Evolutionary conservation across 2,113 vertebrate species (phyloP).

Genomic region (Megaptera novaeangliae): DNA sequence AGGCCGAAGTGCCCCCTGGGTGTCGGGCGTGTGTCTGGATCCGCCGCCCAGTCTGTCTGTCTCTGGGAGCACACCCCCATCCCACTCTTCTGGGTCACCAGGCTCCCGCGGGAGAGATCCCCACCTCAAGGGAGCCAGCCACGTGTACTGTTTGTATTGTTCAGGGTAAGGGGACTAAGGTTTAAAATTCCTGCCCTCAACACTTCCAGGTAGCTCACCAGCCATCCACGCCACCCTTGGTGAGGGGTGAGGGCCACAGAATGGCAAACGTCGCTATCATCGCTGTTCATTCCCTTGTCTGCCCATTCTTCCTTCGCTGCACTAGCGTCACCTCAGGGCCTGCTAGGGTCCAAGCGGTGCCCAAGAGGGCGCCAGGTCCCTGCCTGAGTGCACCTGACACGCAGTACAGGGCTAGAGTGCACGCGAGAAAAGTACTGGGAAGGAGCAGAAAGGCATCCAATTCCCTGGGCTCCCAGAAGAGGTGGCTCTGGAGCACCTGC

Average conservation of each 20-base stretch:
- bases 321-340: neutral
- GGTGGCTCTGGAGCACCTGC: neutral
- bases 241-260: neutral
- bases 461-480: neutral
- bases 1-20: neutral
- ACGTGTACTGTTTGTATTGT: too few species aligned
- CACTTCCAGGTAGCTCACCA: neutral
- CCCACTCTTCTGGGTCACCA: neutral
- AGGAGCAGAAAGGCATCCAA: neutral
- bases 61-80: neutral
- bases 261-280: neutral
- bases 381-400: neutral
- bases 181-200: neutral
- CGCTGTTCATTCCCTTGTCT: neutral
- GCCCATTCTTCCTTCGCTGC: neutral
- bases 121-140: neutral
- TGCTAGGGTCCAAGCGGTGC: neutral
- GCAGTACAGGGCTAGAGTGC: accelerated
- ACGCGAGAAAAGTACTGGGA: neutral
- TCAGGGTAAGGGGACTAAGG: neutral
- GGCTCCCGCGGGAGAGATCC: neutral
- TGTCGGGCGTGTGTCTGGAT: neutral
- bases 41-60: neutral
- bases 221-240: neutral
- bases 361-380: neutral